These are phyloP conservation scores for Limnodromus scolopaceus DNA, from an alignment of 2,797 vertebrate species.

Conservation along the genomic window DNA sequence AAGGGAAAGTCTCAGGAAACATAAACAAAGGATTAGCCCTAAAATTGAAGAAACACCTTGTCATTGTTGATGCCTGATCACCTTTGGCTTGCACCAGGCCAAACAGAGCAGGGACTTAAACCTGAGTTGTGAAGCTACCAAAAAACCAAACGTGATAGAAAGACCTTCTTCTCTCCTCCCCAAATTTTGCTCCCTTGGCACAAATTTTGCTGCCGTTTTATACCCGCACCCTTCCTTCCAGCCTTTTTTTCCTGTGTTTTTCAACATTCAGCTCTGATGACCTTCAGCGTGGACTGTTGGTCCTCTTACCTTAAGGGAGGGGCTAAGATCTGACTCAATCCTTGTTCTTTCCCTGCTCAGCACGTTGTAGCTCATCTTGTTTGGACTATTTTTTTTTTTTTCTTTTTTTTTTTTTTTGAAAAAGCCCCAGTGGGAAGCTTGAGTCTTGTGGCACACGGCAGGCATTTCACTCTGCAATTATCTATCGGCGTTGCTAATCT, in stretches of 20 bases:
- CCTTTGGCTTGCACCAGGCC: neutral
- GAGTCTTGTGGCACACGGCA: neutral
- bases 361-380: neutral
- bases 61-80: neutral
- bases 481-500: neutral
- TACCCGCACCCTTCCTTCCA: neutral
- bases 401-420: neutral
- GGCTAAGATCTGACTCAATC: neutral
- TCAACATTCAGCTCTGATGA: neutral
- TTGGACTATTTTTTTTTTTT: neutral
- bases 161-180: neutral
- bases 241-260: neutral
- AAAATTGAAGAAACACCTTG: neutral
- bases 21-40: neutral
- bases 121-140: neutral
- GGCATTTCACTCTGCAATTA: neutral
- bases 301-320: rapidly evolving
- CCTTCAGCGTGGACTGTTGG: rapidly evolving
- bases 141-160: neutral
- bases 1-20: neutral
- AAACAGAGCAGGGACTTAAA: neutral
- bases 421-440: neutral
- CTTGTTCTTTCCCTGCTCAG: neutral
- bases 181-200: neutral
- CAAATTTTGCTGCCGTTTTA: neutral